Evolutionary conservation across 2,113 vertebrate species (phyloP).

Genomic region (Cephalopholis sonnerati): DNA sequence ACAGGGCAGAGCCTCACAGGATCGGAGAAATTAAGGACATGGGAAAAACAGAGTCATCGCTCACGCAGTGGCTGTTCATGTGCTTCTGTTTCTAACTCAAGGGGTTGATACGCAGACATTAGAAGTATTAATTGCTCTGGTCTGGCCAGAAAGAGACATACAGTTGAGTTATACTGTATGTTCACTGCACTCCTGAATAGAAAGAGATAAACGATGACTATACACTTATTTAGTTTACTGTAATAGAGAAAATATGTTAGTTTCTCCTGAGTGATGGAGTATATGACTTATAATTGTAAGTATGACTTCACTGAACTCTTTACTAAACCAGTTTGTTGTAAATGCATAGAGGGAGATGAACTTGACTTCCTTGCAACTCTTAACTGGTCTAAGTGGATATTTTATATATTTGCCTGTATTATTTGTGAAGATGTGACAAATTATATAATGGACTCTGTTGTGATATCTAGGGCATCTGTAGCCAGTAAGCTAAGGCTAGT

Average conservation of each 20-base stretch:
- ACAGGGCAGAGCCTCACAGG: slow-evolving; percentile 2
- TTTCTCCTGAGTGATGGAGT: not conserved
- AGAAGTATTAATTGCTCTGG: not conserved
- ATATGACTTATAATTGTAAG: not conserved
- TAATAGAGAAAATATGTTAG: not conserved
- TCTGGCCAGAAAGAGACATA: not conserved
- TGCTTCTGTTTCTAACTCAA: not conserved
- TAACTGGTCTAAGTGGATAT: not conserved
- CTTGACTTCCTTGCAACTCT: too few relatives aligned
- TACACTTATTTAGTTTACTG: not conserved
- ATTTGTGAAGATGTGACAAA: not conserved
- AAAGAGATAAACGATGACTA: not conserved
- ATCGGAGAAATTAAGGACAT: slow-evolving; percentile 17
- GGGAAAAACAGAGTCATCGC: slow-evolving; percentile 1
- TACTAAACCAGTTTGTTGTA: not conserved
- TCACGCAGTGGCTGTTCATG: not conserved
- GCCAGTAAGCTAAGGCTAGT: not conserved
- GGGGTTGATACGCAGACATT: slow-evolving; percentile 1
- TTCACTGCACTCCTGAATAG: not conserved
- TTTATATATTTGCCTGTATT: not conserved
- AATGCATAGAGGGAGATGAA: too few relatives aligned
- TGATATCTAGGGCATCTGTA: not conserved
- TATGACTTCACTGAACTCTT: not conserved
- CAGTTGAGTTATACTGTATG: not conserved
- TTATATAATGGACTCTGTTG: not conserved